Evolutionary conservation across 2,888 invertebrate genomes (phyloP), one percentile per base, ranked within the genome.

Genomic region (Hirtodrosophila duncani): DNA sequence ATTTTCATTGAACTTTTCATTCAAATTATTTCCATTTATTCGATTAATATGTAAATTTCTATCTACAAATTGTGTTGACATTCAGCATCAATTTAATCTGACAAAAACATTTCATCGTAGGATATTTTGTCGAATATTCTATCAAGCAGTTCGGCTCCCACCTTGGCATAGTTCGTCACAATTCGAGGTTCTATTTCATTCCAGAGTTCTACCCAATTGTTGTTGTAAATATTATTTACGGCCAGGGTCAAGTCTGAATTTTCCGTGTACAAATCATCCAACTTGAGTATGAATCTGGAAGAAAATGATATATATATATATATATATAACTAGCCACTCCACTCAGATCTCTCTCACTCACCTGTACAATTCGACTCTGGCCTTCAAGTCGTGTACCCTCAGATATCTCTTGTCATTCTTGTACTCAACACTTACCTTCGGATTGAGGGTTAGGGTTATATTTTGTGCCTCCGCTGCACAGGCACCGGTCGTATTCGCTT

Each of bases 61-160:
- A n/a, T 30, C 5, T 0, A 21, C 3, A 1, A 6, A 2, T 10
- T 26, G 20, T 11, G 3, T 17, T 33, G 26, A 16, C 20, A 3
- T 24, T 14, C n/a, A n/a, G n/a, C n/a, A n/a, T n/a, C n/a, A n/a
- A n/a, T n/a, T 24, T 23, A 23, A 23, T 57, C 4, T 0, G 27
- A 7, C n/a, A 57, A 17, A 27, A 63, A 67, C 24, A 66, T 3
- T 6, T 63, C 67, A 33, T 68, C 65, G 11, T 68, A 66, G 13
- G 63, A 1, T 5, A 44, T 14, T 2, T 16, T 26, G 1, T 36
- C 20, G 8, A 48, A 48, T 24, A 56, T 44, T 6, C 50, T 26
- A 39, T 49, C 26, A 14, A 50, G 10, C 20, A 59, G 10, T 1
- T 34, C 8, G 2, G 44, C 37, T 7, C 24, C 52, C 3, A 23